Percentiles rank a stretch among this genome's conserved stretches.
Conservation (phyloP, 2,888 invertebrate genomes). For the Hydrotaea cyrtoneurina region DNA sequence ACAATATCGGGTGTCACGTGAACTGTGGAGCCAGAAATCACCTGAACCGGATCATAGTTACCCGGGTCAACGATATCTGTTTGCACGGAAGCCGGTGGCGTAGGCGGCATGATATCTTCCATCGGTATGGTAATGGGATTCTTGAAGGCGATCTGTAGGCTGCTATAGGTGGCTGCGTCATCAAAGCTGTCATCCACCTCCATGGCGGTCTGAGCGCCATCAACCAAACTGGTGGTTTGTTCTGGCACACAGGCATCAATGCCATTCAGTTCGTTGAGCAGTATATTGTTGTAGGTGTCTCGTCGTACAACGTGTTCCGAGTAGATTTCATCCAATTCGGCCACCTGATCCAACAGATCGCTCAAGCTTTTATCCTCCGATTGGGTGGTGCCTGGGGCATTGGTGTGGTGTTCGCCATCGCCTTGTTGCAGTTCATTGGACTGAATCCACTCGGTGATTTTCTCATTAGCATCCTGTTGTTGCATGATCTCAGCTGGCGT, state of each 20-base stretch:
- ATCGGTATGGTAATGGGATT: slow-evolving; percentile 89
- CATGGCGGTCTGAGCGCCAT: slow-evolving; percentile 71
- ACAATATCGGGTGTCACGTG: neutral
- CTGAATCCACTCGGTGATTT: slow-evolving; percentile 80
- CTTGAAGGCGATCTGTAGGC: slow-evolving; percentile 91
- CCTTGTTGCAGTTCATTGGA: slow-evolving; percentile 75
- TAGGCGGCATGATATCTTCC: slow-evolving; percentile 82
- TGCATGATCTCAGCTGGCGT: slow-evolving; percentile 15
- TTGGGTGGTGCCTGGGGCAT: slow-evolving; percentile 32
- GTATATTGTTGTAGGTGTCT: slow-evolving; percentile 79
- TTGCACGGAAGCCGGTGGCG: slow-evolving; percentile 76
- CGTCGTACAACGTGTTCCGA: slow-evolving; percentile 86
- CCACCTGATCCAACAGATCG: slow-evolving; percentile 88
- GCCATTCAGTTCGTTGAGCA: slow-evolving; percentile 76
- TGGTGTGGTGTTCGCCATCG: slow-evolving; percentile 55
- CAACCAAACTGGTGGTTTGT: slow-evolving; percentile 68
- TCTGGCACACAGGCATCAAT: slow-evolving; percentile 71
- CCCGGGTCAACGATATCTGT: slow-evolving; percentile 79
- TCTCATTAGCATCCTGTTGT: slow-evolving; percentile 74
- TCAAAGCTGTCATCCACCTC: slow-evolving; percentile 86
- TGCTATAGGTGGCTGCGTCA: slow-evolving; percentile 91
- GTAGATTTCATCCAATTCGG: slow-evolving; percentile 91
- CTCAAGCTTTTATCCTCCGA: slow-evolving; percentile 85
- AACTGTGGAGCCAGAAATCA: slow-evolving; percentile 77
- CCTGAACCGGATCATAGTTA: slow-evolving; percentile 80